These are phyloP conservation scores for Bucco capensis DNA, from an alignment of 2,113 vertebrate genomes.

Conservation along the genomic window DNA sequence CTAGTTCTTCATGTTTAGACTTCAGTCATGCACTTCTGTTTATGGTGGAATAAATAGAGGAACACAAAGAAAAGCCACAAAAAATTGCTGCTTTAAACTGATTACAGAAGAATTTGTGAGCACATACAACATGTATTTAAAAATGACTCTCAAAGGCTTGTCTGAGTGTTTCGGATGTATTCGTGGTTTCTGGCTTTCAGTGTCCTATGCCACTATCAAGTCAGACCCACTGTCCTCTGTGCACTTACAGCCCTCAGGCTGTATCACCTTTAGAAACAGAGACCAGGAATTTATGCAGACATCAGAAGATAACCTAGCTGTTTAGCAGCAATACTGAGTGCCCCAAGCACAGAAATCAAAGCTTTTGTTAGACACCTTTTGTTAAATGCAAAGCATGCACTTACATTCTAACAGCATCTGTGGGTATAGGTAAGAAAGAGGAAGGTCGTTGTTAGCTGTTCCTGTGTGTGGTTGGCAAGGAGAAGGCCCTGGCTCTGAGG, in stretches of 20 bases:
- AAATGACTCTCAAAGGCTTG: not conserved
- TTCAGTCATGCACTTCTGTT: not conserved
- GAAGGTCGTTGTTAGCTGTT: not conserved
- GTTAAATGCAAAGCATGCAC: not conserved
- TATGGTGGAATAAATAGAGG: not conserved
- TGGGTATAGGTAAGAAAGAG: not conserved
- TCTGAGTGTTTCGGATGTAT: not conserved
- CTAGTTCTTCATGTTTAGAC: not conserved
- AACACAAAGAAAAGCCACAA: not conserved
- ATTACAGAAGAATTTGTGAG: not conserved
- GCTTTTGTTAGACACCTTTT: not conserved
- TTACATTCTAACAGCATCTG: not conserved
- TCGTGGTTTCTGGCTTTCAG: not conserved
- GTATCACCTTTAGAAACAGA: not conserved
- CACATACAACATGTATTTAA: not conserved
- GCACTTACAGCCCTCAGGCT: not conserved
- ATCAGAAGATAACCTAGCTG: not conserved
- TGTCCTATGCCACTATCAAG: not conserved
- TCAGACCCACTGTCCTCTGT: not conserved
- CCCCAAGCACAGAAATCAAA: not conserved
- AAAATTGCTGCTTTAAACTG: not conserved
- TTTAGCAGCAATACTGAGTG: not conserved
- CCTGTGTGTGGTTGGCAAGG: not conserved
- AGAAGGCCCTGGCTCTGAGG: not conserved
- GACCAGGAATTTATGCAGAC: not conserved